Evolutionary conservation across 1,140 invertebrate genomes (phyloP), one percentile per base, ranked within the genome.

Genomic region (Polypedilum vanderplanki): DNA sequence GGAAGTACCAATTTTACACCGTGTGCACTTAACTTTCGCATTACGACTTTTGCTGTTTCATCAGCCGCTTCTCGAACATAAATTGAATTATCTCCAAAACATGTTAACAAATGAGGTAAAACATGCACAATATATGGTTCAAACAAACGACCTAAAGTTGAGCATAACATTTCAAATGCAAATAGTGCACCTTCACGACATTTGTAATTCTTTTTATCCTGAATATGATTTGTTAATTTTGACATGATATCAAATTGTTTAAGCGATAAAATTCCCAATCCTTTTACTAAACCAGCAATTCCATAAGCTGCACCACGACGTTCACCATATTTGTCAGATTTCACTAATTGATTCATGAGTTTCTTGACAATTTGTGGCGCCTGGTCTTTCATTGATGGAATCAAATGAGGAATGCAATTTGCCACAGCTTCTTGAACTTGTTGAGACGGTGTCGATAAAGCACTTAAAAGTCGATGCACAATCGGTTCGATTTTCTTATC

Each of bases 91-190:
- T 99, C 98, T 8, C 97, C 97, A 85, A 99, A 98, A 82, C 96
- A 98, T 74, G 96, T 87, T 40, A 99, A 85, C 77, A 99, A 85
- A 85, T 98, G 92, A 1, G 97, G 97, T 74, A 99, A 84, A 46
- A 99, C 94, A 81, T 98, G 94, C 41, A 99, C 95, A 76, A 99
- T 96, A 83, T 99, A 99, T 0, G 98, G 98, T 83, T 99, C 98
- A 85, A 99, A 99, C 46, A 99, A 84, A 75, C 96, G 90, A 0
- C 97, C 97, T 77, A 99, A 85, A 87, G 97, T 96, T 76, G 90
- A 91, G 83, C 95, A 99, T 15, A 99, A 85, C 90, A 98, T 96
- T 85, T 99, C 97, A 86, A 99, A 96, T 1, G 96, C 97, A 86
- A 99, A 96, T 20, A 99, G 83, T 1, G 97, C 96, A 75, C 97